Evolutionary conservation across 2,797 vertebrate genomes (phyloP).

Genomic region (Tragelaphus oryx): DNA sequence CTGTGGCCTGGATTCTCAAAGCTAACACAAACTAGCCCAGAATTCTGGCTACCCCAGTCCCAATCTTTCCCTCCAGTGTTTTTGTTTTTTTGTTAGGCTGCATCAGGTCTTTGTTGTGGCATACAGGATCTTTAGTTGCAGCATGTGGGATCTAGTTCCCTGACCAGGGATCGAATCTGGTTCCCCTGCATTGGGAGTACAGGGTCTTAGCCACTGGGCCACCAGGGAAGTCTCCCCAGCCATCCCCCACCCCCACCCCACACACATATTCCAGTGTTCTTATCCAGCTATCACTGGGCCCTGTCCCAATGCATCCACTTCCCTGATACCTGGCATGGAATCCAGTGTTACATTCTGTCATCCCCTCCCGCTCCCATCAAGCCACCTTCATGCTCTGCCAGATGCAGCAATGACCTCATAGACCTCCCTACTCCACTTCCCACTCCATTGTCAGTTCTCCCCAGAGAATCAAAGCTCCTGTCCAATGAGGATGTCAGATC

Average conservation of each 20-base stretch:
- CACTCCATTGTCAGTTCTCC: background rate
- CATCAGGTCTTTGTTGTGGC: background rate
- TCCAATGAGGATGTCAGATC: background rate
- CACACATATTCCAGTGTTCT: too few relatives aligned
- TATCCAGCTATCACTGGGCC: background rate
- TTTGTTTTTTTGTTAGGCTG: background rate
- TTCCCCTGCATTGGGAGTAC: background rate
- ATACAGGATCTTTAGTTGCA: background rate
- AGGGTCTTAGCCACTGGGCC: background rate
- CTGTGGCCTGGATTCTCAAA: background rate
- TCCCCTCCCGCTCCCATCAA: background rate
- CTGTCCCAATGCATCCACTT: background rate
- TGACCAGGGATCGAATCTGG: background rate
- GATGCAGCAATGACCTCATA: background rate
- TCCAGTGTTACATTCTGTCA: background rate
- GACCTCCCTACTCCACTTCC: background rate
- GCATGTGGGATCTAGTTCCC: background rate
- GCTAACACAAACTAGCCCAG: background rate
- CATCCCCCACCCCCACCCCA: too few relatives aligned
- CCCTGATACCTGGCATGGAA: background rate
- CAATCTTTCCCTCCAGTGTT: background rate
- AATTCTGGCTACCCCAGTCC: background rate
- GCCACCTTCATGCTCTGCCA: background rate
- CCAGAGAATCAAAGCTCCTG: background rate
- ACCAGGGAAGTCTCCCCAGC: rapidly evolving